Evolutionary conservation across 2,113 vertebrate species (phyloP).

Genomic region (Merops nubicus): DNA sequence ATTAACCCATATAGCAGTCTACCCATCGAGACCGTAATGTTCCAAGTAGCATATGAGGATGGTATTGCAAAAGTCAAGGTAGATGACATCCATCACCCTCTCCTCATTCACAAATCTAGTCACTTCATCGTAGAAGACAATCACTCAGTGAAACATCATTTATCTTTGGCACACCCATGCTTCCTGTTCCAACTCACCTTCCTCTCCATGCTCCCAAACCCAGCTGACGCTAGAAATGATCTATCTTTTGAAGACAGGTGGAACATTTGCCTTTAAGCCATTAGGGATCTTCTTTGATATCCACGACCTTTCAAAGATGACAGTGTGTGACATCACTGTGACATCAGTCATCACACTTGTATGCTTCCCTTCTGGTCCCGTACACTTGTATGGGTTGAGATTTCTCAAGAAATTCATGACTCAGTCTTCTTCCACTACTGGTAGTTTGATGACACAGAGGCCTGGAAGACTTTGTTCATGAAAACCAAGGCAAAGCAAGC

Average conservation of each 20-base stretch:
- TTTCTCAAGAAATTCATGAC: background rate
- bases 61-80: background rate
- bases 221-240: background rate
- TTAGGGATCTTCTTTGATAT: background rate
- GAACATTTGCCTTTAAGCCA: background rate
- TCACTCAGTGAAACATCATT: background rate
- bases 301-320: background rate
- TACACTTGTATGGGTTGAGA: background rate
- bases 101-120: background rate
- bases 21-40: rapidly evolving
- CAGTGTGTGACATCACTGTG: background rate
- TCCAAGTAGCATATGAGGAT: background rate
- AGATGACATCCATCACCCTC: background rate
- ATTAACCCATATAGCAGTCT: background rate
- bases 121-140: background rate
- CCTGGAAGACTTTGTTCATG: background rate
- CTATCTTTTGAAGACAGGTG: background rate
- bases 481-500: background rate
- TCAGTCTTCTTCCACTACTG: background rate
- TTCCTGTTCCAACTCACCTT: background rate
- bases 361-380: background rate
- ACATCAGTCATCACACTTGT: background rate
- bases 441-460: background rate
- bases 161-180: background rate
- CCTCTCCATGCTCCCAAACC: background rate